These are phyloP conservation scores for Eupithecia tripunctaria DNA, from an alignment of 2,888 invertebrate species.

Conservation along the genomic window DNA sequence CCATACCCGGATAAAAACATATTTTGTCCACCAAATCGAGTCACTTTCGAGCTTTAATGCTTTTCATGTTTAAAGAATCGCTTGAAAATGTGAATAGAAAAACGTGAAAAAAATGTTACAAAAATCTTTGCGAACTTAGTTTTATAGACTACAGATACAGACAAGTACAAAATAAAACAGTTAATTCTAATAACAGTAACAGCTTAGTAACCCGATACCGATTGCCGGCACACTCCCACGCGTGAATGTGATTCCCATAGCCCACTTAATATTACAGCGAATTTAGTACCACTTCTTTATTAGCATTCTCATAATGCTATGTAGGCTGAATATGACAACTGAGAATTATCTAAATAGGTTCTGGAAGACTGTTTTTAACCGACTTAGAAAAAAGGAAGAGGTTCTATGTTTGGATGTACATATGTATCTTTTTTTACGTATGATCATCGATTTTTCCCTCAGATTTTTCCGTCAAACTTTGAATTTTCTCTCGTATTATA, in stretches of 20 bases:
- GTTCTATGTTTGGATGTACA: too few species aligned
- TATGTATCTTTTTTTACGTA: too few species aligned
- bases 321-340: neutral
- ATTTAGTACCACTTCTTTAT: constrained; percentile 21
- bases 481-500: too few species aligned
- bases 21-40: too few species aligned
- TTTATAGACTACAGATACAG: neutral
- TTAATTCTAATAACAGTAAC: constrained; percentile 27
- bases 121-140: neutral
- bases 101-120: too few species aligned
- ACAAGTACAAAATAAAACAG: constrained; percentile 3
- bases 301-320: constrained; percentile 12
- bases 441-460: too few species aligned
- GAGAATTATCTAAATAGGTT: neutral
- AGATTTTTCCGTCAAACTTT: too few species aligned
- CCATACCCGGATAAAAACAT: too few species aligned
- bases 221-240: constrained; percentile 30
- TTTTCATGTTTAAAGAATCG: too few species aligned
- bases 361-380: neutral
- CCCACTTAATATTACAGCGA: constrained; percentile 34
- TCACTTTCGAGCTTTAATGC: too few species aligned
- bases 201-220: constrained; percentile 25
- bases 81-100: too few species aligned
- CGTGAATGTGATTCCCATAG: constrained; percentile 36
- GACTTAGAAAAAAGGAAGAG: too few species aligned